Evolutionary conservation across 2,888 invertebrate genomes (phyloP).

Genomic region (Lampropteryx suffumata): DNA sequence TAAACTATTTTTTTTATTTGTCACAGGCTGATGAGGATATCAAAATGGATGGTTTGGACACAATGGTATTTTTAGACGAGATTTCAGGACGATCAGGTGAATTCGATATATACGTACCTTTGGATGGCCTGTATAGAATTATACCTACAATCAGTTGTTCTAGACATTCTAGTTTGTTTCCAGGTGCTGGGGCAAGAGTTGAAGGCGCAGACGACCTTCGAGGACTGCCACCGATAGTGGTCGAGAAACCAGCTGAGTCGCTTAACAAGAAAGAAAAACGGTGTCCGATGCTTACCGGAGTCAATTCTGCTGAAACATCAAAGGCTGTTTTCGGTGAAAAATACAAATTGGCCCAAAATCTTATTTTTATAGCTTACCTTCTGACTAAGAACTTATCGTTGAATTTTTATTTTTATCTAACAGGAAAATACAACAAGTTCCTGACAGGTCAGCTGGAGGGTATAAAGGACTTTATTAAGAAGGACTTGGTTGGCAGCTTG

Average conservation of each 20-base stretch:
- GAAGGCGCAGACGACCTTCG: conserved; percentile 87
- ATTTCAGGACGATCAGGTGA: conserved; percentile 81
- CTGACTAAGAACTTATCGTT: too few species aligned
- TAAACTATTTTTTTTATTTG: conserved; percentile 3
- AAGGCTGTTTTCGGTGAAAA: conserved; percentile 81
- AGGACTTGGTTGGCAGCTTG: conserved; percentile 67
- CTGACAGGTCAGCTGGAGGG: conserved; percentile 53
- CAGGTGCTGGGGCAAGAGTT: conserved; percentile 85
- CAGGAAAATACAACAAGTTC: conserved; percentile 69
- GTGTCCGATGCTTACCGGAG: conserved; percentile 88
- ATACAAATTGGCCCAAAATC: neutral
- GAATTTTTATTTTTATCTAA: neutral
- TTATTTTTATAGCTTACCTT: too few species aligned
- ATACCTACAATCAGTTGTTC: too few species aligned
- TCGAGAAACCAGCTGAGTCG: conserved; percentile 84
- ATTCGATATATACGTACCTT: too few species aligned
- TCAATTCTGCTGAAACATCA: conserved; percentile 88
- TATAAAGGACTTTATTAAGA: conserved; percentile 69
- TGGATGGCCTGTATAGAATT: too few species aligned
- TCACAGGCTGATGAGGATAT: conserved; percentile 83
- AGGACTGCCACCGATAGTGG: conserved; percentile 85
- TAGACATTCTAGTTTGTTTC: neutral
- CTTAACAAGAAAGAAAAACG: conserved; percentile 79
- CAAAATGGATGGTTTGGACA: conserved; percentile 75
- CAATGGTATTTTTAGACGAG: conserved; percentile 84